Conservation (phyloP, 30 jellyfish, hydroid and myxozoan genomes). For the Catostylus mosaicus region DNA sequence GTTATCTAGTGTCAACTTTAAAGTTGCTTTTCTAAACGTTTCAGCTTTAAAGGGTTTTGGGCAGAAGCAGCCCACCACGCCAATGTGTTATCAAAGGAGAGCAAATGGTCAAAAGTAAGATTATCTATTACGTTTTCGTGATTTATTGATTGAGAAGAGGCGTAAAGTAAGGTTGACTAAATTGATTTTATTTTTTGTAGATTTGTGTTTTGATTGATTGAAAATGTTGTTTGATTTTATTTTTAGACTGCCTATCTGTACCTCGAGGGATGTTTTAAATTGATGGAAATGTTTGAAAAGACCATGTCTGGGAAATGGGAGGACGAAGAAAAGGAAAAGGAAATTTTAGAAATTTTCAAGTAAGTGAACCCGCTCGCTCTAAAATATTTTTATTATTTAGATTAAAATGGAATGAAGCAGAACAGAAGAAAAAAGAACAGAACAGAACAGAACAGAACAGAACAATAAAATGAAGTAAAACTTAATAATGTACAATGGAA, state of each 20-base stretch:
- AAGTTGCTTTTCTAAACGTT: too few relatives aligned
- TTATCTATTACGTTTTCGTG: too few relatives aligned
- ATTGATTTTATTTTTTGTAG: too few relatives aligned
- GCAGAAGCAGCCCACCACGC: constrained; percentile 81
- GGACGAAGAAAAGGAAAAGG: constrained; percentile 41
- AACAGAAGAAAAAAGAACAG: too few relatives aligned
- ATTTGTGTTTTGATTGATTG: background rate
- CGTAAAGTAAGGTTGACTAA: too few relatives aligned
- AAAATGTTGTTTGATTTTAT: background rate
- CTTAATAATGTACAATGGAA: too few relatives aligned
- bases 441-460: too few relatives aligned
- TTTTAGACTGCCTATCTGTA: constrained; percentile 87
- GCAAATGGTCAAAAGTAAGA: constrained; percentile 96
- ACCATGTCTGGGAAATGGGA: constrained; percentile 22
- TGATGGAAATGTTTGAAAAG: constrained; percentile 85
- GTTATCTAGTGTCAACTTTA: too few relatives aligned
- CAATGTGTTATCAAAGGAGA: constrained; percentile 66
- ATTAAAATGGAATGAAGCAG: too few relatives aligned
- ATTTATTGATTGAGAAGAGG: too few relatives aligned
- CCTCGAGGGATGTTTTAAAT: constrained; percentile 79
- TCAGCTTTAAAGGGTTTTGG: constrained; percentile 90
- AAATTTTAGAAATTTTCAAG: constrained; percentile 50
- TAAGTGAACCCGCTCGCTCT: background rate
- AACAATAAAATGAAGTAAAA: too few relatives aligned
- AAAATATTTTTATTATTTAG: background rate